phyloP scores from a whole-genome alignment of 2,113 vertebrate species.

The Heterotilapia buettikoferi region DNA sequence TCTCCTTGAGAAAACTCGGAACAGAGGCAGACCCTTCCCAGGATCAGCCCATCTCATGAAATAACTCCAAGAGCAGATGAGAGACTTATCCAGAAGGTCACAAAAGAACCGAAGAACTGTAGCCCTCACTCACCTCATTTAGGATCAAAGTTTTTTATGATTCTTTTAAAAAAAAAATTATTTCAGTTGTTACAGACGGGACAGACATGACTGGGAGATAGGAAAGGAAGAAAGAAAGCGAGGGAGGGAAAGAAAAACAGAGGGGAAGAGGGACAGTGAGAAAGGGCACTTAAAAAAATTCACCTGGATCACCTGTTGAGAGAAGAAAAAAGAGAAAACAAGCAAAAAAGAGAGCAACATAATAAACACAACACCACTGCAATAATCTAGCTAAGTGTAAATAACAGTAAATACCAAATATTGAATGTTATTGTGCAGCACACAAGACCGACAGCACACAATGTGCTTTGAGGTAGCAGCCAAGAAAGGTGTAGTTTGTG shows the following conservation, averaged over 20 bases:
- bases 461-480: background rate
- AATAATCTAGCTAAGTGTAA: background rate
- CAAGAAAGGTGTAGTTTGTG: background rate
- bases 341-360: background rate
- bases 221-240: background rate
- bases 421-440: background rate
- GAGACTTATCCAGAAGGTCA: background rate
- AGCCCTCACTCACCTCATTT: background rate
- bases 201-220: background rate
- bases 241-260: background rate
- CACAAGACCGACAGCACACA: background rate
- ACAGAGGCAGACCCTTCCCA: background rate
- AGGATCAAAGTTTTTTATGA: background rate
- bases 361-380: background rate
- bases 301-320: background rate
- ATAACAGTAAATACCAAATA: background rate
- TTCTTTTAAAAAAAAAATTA: fast-evolving
- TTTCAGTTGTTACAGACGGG: background rate
- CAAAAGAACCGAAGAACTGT: background rate
- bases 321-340: background rate
- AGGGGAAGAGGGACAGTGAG: background rate
- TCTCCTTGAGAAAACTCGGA: background rate
- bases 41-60: background rate
- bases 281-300: background rate
- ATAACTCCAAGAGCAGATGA: background rate